A percentile compares a stretch with the other conserved stretches of the same genome.
These are phyloP conservation scores for Martes martes DNA, from an alignment of 2,113 vertebrate genomes.

Conservation along the genomic window DNA sequence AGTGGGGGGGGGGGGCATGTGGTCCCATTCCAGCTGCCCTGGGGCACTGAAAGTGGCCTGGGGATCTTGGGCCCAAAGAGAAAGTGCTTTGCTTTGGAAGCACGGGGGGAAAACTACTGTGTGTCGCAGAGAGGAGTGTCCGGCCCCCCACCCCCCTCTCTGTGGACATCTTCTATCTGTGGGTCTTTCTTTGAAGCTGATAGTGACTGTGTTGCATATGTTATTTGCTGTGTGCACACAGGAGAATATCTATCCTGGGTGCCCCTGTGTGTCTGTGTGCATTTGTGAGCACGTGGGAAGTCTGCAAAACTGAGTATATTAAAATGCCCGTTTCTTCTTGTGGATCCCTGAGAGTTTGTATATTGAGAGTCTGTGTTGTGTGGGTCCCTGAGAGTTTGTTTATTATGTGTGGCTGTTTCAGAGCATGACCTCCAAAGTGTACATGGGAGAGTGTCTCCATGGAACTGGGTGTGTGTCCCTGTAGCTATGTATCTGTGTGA, in stretches of 20 bases:
- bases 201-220: background rate
- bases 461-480: background rate
- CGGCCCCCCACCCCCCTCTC: no score
- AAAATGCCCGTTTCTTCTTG: background rate
- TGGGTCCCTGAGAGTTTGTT: background rate
- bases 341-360: background rate
- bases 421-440: background rate
- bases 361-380: background rate
- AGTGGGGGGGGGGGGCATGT: background rate
- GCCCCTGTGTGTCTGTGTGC: background rate
- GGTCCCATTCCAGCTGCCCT: background rate
- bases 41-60: background rate
- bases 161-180: background rate
- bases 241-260: background rate
- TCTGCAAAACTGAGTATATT: background rate
- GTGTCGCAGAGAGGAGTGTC: no score
- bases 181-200: background rate
- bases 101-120: background rate
- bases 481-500: background rate
- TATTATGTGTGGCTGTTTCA: background rate
- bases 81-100: background rate
- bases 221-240: background rate
- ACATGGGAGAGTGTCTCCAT: no score
- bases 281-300: background rate
- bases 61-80: background rate